Percentiles rank a stretch among this genome's conserved stretches.
Conservation (phyloP, 2,113 vertebrate genomes). For the Labeo rohita region DNA sequence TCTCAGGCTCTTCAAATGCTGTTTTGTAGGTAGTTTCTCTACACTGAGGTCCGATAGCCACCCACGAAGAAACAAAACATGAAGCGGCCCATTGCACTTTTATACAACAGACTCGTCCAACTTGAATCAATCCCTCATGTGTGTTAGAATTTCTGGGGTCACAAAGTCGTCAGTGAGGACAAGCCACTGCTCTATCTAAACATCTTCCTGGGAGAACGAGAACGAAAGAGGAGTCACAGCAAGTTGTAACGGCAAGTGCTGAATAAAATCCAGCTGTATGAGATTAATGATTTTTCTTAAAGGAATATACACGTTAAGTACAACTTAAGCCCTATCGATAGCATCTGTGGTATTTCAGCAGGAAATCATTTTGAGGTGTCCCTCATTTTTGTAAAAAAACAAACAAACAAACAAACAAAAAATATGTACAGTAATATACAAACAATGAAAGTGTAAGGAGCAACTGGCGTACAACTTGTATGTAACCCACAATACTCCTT, state of each 20-base stretch:
- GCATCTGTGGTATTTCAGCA: not conserved
- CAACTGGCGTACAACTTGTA: not conserved
- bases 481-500: not conserved
- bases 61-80: conserved; percentile 35
- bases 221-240: not conserved
- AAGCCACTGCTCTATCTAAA: not conserved
- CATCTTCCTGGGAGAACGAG: conserved; percentile 28
- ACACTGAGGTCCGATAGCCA: conserved; percentile 4
- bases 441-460: not conserved
- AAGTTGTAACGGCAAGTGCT: not conserved
- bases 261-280: too few species aligned
- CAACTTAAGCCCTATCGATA: not conserved
- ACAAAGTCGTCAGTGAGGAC: not conserved
- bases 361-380: not conserved
- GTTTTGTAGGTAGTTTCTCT: not conserved
- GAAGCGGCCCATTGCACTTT: conserved; percentile 20
- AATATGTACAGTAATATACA: not conserved
- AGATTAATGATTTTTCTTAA: not conserved
- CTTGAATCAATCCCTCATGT: conserved; percentile 11
- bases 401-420: not conserved
- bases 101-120: not conserved
- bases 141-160: not conserved
- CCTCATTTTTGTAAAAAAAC: not conserved
- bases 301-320: not conserved
- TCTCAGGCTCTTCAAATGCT: not conserved